A percentile compares a stretch with the other conserved stretches of the same genome.
Evolutionary conservation across 1,140 invertebrate genomes (phyloP).

Genomic region (Dinoponera quadriceps): DNA sequence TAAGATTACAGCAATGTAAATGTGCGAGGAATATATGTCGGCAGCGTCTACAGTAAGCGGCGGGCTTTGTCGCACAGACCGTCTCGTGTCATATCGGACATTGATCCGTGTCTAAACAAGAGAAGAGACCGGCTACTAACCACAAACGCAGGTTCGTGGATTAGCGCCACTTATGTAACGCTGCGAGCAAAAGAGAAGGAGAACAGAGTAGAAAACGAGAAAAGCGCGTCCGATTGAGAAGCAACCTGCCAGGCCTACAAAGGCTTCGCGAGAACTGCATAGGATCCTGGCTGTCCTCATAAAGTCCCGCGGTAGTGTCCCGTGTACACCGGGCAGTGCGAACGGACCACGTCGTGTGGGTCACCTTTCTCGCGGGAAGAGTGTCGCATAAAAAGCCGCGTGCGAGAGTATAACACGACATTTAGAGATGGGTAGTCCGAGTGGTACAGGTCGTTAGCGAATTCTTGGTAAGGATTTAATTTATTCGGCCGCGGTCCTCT

Average conservation of each 20-base stretch:
- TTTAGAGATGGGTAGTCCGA: constrained; percentile 66
- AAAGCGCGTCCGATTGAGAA: constrained; percentile 31
- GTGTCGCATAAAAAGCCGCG: constrained; percentile 43
- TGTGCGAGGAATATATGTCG: no score
- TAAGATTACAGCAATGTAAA: no score
- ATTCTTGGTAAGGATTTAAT: constrained; percentile 81
- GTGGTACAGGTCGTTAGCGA: constrained; percentile 76
- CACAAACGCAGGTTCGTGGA: neutral
- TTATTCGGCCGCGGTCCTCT: constrained; percentile 72
- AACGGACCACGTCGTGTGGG: constrained; percentile 23
- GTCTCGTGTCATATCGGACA: neutral
- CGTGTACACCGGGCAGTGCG: constrained; percentile 11
- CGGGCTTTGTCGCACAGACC: no score
- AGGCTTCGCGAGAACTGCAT: constrained; percentile 11
- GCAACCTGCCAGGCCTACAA: constrained; percentile 11
- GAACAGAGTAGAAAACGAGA: no score
- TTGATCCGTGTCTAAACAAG: neutral
- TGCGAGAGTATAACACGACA: constrained; percentile 50
- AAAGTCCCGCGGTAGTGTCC: constrained; percentile 19
- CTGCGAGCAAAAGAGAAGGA: neutral
- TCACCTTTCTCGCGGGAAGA: constrained; percentile 14
- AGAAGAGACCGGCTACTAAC: neutral
- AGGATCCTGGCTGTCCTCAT: constrained; percentile 18
- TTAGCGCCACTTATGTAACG: constrained; percentile 23
- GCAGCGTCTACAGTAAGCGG: no score